Evolutionary conservation across 2,113 vertebrate species (phyloP), one percentile per base, ranked within the genome.

Genomic region (Capra hircus): DNA sequence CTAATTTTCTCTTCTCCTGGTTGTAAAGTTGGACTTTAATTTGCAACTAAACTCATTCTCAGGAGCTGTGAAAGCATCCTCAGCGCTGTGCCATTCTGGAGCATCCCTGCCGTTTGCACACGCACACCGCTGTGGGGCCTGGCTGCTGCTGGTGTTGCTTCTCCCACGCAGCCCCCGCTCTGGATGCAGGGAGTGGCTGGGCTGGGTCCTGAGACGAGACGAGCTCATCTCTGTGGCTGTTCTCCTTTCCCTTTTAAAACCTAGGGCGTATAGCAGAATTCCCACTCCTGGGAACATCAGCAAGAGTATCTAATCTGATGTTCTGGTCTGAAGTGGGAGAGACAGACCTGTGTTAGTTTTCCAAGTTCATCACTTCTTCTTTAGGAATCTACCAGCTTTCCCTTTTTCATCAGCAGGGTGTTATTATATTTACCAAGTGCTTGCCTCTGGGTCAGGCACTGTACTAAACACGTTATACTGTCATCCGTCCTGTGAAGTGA

Each of bases 61-160:
- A 33, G 81, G 60, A 90, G 5, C 74, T 84, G 7, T 80, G 25
- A 28, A 40, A 10, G 17, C 36, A 23, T 21, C 53, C n/a, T 9
- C 33, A n/a, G 28, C 0, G 0, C 2, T 1, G 71, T 60, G 17
- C 81, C 43, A 0, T 27, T 21, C n/a, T 50, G 11, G 64, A 25
- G 16, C 2, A 10, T 11, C 28, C 45, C 36, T 45, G 30, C 53
- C 2, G 36, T 17, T 15, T 8, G 8, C 13, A 1, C 10, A 3
- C 5, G 1, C 43, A 3, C 0, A 8, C 59, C 43, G 21, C 12
- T 33, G 43, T 1, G 3, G 74, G 25, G 2, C 21, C 45, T 36
- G 27, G 23, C 27, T 60, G 17, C 45, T 9, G 0, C 19, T 27
- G 8, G 9, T 25, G 13, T 40, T 14, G 0, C 16, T 25, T 11